Conservation (phyloP, 2,797 vertebrate species). For the Enteromius fasciolatus region DNA sequence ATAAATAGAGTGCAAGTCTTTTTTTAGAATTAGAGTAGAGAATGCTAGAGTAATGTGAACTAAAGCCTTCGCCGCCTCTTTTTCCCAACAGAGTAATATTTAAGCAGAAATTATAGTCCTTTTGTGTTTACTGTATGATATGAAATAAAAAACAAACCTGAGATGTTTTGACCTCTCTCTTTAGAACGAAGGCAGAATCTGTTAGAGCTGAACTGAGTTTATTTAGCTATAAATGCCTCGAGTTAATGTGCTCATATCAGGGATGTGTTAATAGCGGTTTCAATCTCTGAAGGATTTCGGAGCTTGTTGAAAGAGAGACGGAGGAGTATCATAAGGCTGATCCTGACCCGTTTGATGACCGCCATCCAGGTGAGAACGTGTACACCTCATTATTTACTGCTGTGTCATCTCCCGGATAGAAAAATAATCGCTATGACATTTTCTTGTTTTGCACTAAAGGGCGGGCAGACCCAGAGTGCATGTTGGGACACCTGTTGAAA, state of each 20-base stretch:
- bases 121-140: no score
- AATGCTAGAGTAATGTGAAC: no score
- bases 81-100: no score
- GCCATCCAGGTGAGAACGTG: conserved; percentile 88
- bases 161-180: no score
- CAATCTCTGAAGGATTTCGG: conserved; percentile 85
- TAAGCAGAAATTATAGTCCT: no score
- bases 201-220: not conserved
- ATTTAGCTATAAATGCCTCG: conserved; percentile 15
- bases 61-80: no score
- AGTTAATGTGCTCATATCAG: not conserved
- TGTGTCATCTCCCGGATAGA: no score
- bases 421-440: not conserved
- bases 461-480: conserved; percentile 95
- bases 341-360: conserved; percentile 97
- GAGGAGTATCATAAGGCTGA: conserved; percentile 98
- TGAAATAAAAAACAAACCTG: no score
- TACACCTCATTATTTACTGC: not conserved
- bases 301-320: conserved; percentile 97
- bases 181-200: not conserved
- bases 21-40: no score
- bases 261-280: conserved; percentile 22
- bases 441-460: conserved; percentile 75
- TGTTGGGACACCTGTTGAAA: conserved; percentile 95
- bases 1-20: no score